Evolutionary conservation across 2,797 vertebrate species (phyloP).

Genomic region (Mico argentatus): DNA sequence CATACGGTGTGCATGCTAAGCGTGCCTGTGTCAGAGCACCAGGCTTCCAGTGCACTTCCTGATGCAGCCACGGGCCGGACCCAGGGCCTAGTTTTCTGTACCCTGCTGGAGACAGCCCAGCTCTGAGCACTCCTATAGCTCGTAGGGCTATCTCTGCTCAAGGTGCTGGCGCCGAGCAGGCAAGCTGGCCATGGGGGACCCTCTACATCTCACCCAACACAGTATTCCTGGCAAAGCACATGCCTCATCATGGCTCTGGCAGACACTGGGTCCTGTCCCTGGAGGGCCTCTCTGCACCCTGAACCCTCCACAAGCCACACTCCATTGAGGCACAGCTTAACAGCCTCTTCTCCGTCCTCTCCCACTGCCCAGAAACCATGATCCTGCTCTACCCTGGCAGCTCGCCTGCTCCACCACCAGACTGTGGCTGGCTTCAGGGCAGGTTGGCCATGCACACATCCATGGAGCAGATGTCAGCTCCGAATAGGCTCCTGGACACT

Average conservation of each 20-base stretch:
- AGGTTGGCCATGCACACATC: too few relatives aligned
- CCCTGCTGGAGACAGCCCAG: not conserved
- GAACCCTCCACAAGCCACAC: not conserved
- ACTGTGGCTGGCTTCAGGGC: not conserved
- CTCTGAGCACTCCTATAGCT: not conserved
- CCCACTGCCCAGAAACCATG: not conserved
- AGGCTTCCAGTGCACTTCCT: not conserved
- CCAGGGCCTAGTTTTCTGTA: not conserved
- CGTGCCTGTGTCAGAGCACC: rapidly evolving
- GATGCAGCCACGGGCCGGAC: not conserved
- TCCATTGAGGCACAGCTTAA: not conserved
- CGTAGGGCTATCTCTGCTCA: not conserved
- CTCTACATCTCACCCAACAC: not conserved
- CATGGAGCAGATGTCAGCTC: rapidly evolving
- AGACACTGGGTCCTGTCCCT: not conserved
- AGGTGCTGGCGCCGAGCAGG: not conserved
- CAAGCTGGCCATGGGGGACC: rapidly evolving
- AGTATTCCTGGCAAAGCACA: not conserved
- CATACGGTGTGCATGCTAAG: not conserved
- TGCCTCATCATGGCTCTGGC: not conserved
- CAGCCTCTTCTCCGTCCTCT: not conserved
- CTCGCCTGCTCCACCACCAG: too few relatives aligned
- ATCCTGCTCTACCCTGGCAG: rapidly evolving
- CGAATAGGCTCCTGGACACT: not conserved
- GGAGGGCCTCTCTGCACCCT: not conserved